These are phyloP conservation scores for Calidris pugnax DNA, from an alignment of 2,113 vertebrate genomes.

Conservation along the genomic window DNA sequence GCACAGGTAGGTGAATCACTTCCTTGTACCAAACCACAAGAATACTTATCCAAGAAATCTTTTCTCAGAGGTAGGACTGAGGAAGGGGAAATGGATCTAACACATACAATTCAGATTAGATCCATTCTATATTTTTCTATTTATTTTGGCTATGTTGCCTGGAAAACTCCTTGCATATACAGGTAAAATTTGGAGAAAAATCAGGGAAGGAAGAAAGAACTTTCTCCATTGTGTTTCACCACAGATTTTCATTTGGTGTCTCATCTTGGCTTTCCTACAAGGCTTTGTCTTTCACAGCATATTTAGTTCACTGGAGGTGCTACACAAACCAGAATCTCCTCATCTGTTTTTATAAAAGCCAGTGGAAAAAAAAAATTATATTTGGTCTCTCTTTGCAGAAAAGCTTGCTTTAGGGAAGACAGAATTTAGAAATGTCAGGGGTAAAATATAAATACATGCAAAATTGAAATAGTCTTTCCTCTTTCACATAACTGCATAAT, in stretches of 20 bases:
- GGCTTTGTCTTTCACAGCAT: background rate
- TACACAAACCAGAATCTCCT: background rate
- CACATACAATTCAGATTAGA: background rate
- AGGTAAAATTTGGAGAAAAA: background rate
- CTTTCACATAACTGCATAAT: conserved; percentile 1
- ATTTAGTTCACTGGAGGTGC: background rate
- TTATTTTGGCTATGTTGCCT: background rate
- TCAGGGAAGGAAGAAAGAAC: background rate
- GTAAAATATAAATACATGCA: conserved; percentile 17
- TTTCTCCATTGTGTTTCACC: background rate
- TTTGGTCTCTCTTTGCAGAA: background rate
- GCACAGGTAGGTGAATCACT: background rate
- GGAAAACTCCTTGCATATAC: background rate
- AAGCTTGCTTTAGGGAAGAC: background rate
- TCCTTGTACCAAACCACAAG: background rate
- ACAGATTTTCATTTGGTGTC: background rate
- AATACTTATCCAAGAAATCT: background rate
- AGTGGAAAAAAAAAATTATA: background rate
- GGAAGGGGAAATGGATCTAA: background rate
- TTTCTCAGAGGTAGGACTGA: background rate
- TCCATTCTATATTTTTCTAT: background rate
- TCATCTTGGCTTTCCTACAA: background rate
- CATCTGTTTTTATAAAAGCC: background rate
- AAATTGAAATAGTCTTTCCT: conserved; percentile 31
- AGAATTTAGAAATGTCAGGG: conserved; percentile 19